Evolutionary conservation across 1,140 invertebrate genomes (phyloP), one percentile per base, ranked within the genome.

Genomic region (Euwallacea similis): DNA sequence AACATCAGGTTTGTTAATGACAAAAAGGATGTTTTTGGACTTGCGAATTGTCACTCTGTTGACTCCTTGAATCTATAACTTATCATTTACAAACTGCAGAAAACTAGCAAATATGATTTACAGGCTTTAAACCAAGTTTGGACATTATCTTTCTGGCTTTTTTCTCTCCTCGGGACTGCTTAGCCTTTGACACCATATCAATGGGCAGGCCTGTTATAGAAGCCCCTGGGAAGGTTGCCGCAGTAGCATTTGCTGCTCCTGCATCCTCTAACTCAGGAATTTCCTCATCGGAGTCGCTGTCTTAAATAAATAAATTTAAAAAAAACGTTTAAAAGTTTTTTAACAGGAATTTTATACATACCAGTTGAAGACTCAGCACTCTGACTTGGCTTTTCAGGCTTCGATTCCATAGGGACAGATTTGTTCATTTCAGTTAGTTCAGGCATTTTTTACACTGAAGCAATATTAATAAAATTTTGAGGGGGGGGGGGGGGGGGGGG

Each of bases 61-160:
- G 1, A 99, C 96, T 61, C 97, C 97, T 84, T 91, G 89, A 33
- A 99, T 94, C 88, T 93, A 81, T 1, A 33, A 33, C 21, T 33
- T 33, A 33, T 4, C 21, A 33, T 33, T 33, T 33, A 33, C 4
- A 33, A 33, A 33, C 4, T 33, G 21, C 21, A 33, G 21, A 7
- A 13, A 50, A 13, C 6, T 50, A 50, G 13, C 2, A 50, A 11
- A 50, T 3, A 50, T 11, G 2, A 4, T 84, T 85, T 84, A 93
- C 91, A 75, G 91, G 94, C 83, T 98, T 98, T 9, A 98, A 86
- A 79, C 97, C 97, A 46, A 99, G 87, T 86, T 99, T 99, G 73
- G 96, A 96, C 94, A 99, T 98, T 47, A 98, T 93, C 83, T 99
- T 99, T 62, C 98, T 89, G 3, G 98, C 97, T 83, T 99, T 99